A percentile compares a stretch with the other conserved stretches of the same genome.
These are phyloP conservation scores for Phalangium opilio DNA, from an alignment of 2,888 invertebrate genomes.

Conservation along the genomic window DNA sequence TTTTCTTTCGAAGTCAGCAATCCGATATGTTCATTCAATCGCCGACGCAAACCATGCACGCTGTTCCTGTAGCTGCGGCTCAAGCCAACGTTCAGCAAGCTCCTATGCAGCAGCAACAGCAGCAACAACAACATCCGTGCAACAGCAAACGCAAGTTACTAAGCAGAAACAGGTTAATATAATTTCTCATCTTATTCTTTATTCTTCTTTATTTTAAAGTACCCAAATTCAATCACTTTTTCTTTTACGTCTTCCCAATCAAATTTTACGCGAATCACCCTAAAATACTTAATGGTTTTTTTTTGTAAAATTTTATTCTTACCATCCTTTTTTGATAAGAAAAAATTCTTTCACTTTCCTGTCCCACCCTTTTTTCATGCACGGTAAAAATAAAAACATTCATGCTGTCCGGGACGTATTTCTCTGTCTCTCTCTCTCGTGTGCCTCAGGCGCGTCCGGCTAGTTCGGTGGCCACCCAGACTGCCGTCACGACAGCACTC, in stretches of 20 bases:
- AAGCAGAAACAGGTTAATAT: slow-evolving; percentile 12
- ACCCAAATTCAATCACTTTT: too few species aligned
- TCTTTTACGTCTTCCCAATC: too few species aligned
- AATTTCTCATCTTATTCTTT: too few species aligned
- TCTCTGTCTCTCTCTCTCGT: slow-evolving; percentile 2
- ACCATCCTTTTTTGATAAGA: too few species aligned
- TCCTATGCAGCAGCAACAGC: slow-evolving; percentile 37
- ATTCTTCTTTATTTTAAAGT: too few species aligned
- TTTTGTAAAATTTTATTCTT: too few species aligned
- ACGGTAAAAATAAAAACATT: background rate
- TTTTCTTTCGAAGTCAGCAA: slow-evolving; percentile 60
- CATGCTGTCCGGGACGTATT: slow-evolving; percentile 25
- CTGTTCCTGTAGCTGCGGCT: slow-evolving; percentile 11
- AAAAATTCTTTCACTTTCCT: background rate
- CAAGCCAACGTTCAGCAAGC: slow-evolving; percentile 9
- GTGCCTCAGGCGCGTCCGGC: slow-evolving; percentile 50
- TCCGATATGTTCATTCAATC: slow-evolving; percentile 71
- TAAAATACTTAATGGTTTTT: too few species aligned
- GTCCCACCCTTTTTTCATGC: background rate
- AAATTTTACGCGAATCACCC: too few species aligned
- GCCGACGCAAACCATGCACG: slow-evolving; percentile 42
- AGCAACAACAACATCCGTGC: slow-evolving; percentile 24
- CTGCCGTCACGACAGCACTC: slow-evolving; percentile 29
- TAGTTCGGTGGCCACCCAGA: slow-evolving; percentile 72
- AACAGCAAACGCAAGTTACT: too few species aligned